Percentiles rank a stretch among this genome's conserved stretches.
These are phyloP conservation scores for Pocillopora grandis DNA, from an alignment of 92 coral and sea anemone species.

Conservation along the genomic window DNA sequence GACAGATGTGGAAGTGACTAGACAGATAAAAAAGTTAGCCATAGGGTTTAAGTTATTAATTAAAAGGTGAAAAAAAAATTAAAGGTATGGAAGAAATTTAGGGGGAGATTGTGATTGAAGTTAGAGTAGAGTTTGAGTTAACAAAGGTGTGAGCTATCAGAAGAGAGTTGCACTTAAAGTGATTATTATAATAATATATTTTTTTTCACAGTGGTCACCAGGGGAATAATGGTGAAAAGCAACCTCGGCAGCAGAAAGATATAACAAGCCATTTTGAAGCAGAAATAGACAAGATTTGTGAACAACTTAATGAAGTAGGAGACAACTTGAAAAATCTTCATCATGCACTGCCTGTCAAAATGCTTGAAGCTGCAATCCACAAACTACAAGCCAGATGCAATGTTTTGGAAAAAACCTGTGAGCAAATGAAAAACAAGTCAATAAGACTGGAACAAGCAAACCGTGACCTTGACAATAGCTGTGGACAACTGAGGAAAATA, in stretches of 20 bases:
- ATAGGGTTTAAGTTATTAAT: too few relatives aligned
- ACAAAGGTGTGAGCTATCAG: too few relatives aligned
- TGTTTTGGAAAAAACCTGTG: constrained; percentile 72
- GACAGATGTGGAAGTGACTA: too few relatives aligned
- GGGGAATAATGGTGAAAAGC: constrained; percentile 49
- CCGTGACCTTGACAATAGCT: constrained; percentile 69
- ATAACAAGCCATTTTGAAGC: constrained; percentile 61
- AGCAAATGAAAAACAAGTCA: constrained; percentile 74
- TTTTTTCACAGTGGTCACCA: constrained; percentile 35
- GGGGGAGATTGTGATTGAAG: too few relatives aligned
- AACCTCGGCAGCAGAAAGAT: constrained; percentile 61
- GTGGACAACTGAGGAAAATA: constrained; percentile 63
- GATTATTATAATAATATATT: not conserved
- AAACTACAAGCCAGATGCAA: constrained; percentile 77
- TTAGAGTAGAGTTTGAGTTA: too few relatives aligned
- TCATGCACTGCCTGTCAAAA: constrained; percentile 73
- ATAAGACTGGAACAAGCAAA: constrained; percentile 57
- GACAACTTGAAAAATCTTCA: constrained; percentile 68
- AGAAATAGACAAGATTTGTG: constrained; percentile 60
- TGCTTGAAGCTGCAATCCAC: constrained; percentile 79
- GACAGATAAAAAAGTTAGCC: too few relatives aligned
- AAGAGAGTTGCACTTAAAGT: too few relatives aligned
- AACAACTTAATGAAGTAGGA: constrained; percentile 59
- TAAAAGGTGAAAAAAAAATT: too few relatives aligned
- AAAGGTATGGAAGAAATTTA: too few relatives aligned